Evolutionary conservation across 2,888 invertebrate species (phyloP).

Genomic region (Polylopha cassiicola): DNA sequence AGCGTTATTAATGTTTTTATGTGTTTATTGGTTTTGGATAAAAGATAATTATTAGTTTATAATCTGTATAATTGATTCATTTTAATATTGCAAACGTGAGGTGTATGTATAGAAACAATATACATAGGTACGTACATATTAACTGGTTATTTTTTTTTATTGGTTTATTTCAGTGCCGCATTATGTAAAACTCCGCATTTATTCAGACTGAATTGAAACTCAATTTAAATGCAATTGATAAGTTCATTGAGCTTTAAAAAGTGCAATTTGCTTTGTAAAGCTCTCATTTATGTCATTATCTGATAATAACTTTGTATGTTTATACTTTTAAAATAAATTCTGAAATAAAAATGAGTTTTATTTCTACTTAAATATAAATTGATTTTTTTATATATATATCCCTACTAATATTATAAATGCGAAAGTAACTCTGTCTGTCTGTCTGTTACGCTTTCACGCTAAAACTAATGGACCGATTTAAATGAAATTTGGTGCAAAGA

Average conservation of each 20-base stretch:
- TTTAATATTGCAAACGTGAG: no score
- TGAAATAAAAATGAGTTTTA: neutral
- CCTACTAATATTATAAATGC: neutral
- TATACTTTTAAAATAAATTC: neutral
- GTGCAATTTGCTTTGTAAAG: neutral
- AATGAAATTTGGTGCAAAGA: no score
- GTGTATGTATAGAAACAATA: no score
- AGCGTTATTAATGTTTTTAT: no score
- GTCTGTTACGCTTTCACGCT: no score
- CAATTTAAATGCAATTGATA: constrained; percentile 35
- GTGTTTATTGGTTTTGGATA: no score
- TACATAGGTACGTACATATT: constrained; percentile 2
- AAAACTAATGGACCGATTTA: no score
- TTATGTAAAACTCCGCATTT: no score
- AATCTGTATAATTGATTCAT: no score
- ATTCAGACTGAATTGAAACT: constrained; percentile 31
- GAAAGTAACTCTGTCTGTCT: no score
- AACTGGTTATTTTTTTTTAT: constrained; percentile 11
- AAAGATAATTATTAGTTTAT: no score
- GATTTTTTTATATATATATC: neutral
- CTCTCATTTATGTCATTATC: neutral
- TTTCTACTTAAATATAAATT: neutral
- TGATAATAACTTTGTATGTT: neutral
- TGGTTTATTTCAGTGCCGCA: no score
- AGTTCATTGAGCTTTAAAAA: constrained; percentile 23